Percentiles rank a stretch among this genome's conserved stretches.
phyloP scores from a whole-genome alignment of 2,113 vertebrate genomes.

The Solenodon paradoxus region DNA sequence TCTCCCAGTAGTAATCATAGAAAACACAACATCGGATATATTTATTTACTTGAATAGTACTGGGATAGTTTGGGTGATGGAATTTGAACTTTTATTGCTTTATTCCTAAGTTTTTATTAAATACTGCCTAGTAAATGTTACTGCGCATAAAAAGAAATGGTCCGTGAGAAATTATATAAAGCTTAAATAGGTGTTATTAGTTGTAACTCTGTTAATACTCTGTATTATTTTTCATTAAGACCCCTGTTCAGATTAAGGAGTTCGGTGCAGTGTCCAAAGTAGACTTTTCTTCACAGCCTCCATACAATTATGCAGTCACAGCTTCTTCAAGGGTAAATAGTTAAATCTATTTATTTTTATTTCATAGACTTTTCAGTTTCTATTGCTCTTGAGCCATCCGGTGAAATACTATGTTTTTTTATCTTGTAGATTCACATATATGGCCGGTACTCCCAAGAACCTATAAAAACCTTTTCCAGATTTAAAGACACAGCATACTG shows the following conservation, averaged over 20 bases:
- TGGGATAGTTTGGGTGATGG: neutral
- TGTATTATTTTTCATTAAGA: constrained; percentile 76
- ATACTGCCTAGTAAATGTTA: neutral
- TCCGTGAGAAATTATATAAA: neutral
- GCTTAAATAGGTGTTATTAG: neutral
- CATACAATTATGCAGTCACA: constrained; percentile 94
- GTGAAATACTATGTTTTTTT: neutral
- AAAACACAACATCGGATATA: neutral
- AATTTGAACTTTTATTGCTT: neutral
- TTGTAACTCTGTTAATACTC: constrained; percentile 20
- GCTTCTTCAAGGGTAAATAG: constrained; percentile 93
- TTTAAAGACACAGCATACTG: constrained; percentile 94
- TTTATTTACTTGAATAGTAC: neutral
- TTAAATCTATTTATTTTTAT: neutral
- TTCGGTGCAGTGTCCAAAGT: constrained; percentile 94
- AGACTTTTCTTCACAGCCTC: constrained; percentile 90
- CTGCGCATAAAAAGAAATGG: neutral
- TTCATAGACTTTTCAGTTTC: neutral
- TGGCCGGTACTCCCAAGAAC: constrained; percentile 93
- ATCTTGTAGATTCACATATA: constrained; percentile 93
- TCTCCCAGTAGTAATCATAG: neutral
- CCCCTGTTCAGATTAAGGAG: constrained; percentile 96
- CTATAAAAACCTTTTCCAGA: constrained; percentile 91
- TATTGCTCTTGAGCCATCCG: accelerated
- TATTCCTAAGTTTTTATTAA: neutral